Percentiles rank a stretch among this genome's conserved stretches.
Conservation (phyloP, 2,113 vertebrate species). For the Cyphomyrus plagiostoma region DNA sequence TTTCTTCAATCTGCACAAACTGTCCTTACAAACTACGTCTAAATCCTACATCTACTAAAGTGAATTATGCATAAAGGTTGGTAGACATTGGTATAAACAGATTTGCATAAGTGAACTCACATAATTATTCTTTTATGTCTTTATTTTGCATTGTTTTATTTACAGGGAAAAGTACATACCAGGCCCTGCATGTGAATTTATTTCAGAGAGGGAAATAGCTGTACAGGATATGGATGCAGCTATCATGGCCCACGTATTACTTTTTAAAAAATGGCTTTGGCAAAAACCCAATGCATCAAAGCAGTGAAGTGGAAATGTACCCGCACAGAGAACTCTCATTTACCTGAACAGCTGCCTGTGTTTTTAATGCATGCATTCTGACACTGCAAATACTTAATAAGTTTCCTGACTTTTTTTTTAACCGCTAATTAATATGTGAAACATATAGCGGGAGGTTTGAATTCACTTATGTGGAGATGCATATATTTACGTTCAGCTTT, state of each 20-base stretch:
- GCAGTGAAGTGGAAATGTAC: not conserved
- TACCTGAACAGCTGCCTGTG: constrained; percentile 10
- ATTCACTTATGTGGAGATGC: not conserved
- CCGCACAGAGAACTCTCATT: not conserved
- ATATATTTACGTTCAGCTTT: not conserved
- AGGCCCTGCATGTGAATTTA: not conserved
- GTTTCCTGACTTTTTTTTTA: not conserved
- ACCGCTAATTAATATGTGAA: not conserved
- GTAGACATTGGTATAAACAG: not conserved
- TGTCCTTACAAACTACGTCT: not conserved
- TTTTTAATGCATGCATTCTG: not conserved
- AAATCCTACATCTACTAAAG: not conserved
- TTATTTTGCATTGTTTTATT: not conserved
- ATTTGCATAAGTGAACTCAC: not conserved
- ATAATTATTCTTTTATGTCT: constrained; percentile 1
- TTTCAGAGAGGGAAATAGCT: constrained; percentile 1
- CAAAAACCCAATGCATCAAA: constrained; percentile 6
- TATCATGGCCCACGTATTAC: not conserved
- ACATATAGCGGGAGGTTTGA: not conserved
- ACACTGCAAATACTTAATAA: not conserved
- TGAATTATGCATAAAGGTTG: too few species aligned
- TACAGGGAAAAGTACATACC: not conserved
- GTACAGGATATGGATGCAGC: not conserved
- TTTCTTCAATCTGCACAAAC: not conserved
- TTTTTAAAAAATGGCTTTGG: constrained; percentile 19